Conservation (phyloP, 2,113 vertebrate species). For the Tenrec ecaudatus region DNA sequence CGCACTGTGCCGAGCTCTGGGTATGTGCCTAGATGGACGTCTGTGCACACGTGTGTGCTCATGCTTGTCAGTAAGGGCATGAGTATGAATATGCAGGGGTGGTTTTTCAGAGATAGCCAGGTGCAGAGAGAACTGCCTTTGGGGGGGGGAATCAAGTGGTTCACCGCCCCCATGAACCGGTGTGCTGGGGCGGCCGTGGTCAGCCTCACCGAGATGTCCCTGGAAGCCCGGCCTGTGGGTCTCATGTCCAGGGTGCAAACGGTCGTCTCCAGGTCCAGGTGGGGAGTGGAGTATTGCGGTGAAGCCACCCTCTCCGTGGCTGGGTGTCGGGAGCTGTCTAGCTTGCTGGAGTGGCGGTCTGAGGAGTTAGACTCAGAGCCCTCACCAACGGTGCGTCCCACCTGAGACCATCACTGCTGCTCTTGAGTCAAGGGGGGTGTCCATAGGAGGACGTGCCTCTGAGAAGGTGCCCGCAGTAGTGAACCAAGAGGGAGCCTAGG, state of each 20-base stretch:
- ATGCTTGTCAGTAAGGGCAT: background rate
- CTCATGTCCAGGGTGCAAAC: rapidly evolving
- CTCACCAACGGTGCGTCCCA: background rate
- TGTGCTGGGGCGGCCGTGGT: background rate
- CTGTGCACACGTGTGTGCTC: too few relatives aligned
- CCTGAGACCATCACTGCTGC: rapidly evolving
- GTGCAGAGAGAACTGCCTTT: background rate
- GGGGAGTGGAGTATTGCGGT: rapidly evolving
- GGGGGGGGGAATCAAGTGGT: background rate
- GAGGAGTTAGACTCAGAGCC: rapidly evolving
- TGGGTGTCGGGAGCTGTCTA: background rate
- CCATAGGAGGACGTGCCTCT: too few relatives aligned
- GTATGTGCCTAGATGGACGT: too few relatives aligned
- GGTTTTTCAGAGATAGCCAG: background rate
- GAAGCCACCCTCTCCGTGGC: too few relatives aligned
- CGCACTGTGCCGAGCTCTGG: too few relatives aligned
- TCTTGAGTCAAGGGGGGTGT: background rate
- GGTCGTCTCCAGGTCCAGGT: background rate
- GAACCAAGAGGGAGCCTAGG: background rate
- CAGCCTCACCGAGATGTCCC: rapidly evolving
- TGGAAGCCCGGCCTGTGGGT: rapidly evolving
- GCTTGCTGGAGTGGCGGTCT: background rate
- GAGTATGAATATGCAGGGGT: background rate
- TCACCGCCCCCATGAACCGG: background rate
- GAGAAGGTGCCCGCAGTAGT: too few relatives aligned